Percentiles rank a stretch among this genome's conserved stretches.
These are phyloP conservation scores for Enteromius viviparus DNA, from an alignment of 2,797 vertebrate species.

Conservation along the genomic window DNA sequence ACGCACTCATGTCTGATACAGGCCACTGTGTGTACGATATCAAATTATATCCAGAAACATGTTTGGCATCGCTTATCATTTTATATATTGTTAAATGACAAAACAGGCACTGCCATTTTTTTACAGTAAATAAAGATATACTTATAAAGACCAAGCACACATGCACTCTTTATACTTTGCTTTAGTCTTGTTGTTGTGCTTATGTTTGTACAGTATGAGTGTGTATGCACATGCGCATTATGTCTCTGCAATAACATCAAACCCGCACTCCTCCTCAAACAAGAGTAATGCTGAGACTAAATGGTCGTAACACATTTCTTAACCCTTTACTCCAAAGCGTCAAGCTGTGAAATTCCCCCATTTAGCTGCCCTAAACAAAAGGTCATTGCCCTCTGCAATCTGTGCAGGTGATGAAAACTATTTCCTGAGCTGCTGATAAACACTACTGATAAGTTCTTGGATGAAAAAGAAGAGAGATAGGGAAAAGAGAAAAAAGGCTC, in stretches of 20 bases:
- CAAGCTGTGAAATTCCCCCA: constrained; percentile 52
- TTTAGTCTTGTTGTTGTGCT: not conserved
- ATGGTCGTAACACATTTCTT: constrained; percentile 49
- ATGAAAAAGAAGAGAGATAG: not conserved
- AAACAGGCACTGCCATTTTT: not conserved
- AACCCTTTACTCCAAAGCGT: constrained; percentile 17
- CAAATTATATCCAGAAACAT: not conserved
- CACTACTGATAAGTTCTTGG: not conserved
- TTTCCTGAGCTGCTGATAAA: constrained; percentile 50
- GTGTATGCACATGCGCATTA: constrained; percentile 27
- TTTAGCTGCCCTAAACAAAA: constrained; percentile 53
- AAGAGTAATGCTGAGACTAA: constrained; percentile 33
- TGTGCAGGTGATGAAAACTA: constrained; percentile 44
- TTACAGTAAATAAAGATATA: not conserved
- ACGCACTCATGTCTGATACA: no score
- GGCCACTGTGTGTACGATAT: not conserved
- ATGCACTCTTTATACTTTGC: not conserved
- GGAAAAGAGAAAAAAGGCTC: not conserved
- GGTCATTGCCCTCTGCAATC: constrained; percentile 43
- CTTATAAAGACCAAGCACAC: not conserved
- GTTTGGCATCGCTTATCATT: not conserved
- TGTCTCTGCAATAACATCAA: constrained; percentile 17
- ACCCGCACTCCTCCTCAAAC: constrained; percentile 18
- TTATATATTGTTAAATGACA: not conserved
- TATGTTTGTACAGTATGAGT: constrained; percentile 12